Evolutionary conservation across 2,888 invertebrate species (phyloP), one percentile per base, ranked within the genome.

Genomic region (Anoplius nigerrimus): DNA sequence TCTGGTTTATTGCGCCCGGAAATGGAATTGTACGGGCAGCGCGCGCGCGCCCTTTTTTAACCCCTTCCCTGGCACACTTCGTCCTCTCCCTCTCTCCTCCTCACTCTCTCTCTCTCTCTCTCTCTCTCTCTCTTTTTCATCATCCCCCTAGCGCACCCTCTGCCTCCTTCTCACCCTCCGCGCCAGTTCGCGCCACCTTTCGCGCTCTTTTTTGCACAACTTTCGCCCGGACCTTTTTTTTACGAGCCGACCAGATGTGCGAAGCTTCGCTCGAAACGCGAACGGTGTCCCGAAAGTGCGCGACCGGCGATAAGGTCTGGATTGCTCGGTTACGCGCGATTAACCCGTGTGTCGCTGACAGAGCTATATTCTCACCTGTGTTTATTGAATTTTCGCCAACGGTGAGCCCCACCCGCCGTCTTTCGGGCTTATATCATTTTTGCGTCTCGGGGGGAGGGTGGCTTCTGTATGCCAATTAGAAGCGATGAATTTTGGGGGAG

Each of bases 1-100:
- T 63, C 64, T 71, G 72, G 74, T 82, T 82, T 82, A 82, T 80
- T 76, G 79, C 78, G 69, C 63, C 74, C 75, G 82, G 79, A 82
- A 84, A 84, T 82, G 80, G 79, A 78, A 83, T 82, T 78, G 81
- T 76, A 74, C 68, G 73, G 71, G 16, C 24, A 20, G 57, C 45
- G 20, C 20, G 22, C 21, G 57, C 20, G 21, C 52, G 52, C 16
- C 20, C 15, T 15, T 21, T 22, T 52, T 52, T 22, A 15, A 22
- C 15, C 52, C 52, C 52, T 52, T 21, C 45, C 34, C 46, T 58
- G 34, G 34, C 4, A 34, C 43, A 45, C 45, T 21, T 46, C 27
- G 24, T 27, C 16, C 24, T 48, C 8, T 15, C 16, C 22, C 18
- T 22, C 46, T 48, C 20, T 24, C n/a, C 51, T 56, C 16, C 34